These are phyloP conservation scores for Spheniscus humboldti DNA, from an alignment of 2,797 vertebrate genomes.

Conservation along the genomic window DNA sequence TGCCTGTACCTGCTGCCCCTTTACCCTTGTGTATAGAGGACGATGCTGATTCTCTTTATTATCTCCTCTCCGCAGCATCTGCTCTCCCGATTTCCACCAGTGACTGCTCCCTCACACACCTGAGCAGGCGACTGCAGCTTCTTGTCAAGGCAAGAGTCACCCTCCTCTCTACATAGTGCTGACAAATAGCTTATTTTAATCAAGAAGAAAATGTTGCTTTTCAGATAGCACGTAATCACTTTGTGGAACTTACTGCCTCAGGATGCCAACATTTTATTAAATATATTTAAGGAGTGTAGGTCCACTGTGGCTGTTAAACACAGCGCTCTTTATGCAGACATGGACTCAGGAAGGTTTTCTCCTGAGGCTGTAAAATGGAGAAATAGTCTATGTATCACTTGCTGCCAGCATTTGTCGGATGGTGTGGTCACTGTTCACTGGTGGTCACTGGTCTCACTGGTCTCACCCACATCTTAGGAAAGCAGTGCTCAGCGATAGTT, in stretches of 20 bases:
- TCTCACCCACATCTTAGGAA: background rate
- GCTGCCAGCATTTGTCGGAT: background rate
- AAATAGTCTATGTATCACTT: background rate
- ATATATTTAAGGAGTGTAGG: background rate
- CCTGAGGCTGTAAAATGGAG: background rate
- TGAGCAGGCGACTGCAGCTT: background rate
- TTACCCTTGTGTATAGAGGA: background rate
- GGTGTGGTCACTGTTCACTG: background rate
- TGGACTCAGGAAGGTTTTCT: rapidly evolving
- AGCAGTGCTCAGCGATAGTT: background rate
- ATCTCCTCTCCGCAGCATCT: background rate
- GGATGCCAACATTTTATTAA: background rate
- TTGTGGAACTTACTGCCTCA: background rate
- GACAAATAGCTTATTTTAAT: background rate
- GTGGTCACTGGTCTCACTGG: background rate
- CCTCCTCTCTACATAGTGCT: background rate
- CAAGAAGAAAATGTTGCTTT: background rate
- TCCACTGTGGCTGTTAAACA: background rate
- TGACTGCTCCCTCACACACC: background rate
- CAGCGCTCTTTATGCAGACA: background rate
- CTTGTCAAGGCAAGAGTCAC: background rate
- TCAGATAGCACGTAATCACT: background rate
- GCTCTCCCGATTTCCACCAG: rapidly evolving
- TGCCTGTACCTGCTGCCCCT: background rate
- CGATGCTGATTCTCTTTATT: background rate